phyloP scores from a whole-genome alignment of 35 echinoderm and acorn worm genomes.

The Ophiothrix spiculata region DNA sequence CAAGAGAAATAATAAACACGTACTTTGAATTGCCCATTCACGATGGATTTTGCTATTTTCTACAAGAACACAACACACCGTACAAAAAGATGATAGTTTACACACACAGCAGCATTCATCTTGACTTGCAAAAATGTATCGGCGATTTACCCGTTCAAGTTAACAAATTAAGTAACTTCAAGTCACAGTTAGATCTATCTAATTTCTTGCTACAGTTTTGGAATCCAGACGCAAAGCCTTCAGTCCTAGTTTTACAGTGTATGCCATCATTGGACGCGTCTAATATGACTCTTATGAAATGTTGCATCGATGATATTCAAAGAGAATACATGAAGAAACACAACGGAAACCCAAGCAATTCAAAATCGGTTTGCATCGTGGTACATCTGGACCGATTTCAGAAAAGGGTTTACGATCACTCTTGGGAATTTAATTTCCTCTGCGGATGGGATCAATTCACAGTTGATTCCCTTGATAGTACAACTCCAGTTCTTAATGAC shows the following conservation, averaged over 20 bases:
- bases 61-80: neutral
- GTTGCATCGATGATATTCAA: neutral
- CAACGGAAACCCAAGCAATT: neutral
- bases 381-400: conserved; percentile 22
- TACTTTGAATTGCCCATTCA: conserved; percentile 20
- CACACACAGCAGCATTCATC: conserved; percentile 25
- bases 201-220: conserved; percentile 1
- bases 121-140: conserved; percentile 1
- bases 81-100: neutral
- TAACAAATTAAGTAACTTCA: conserved; percentile 32
- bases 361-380: conserved; percentile 14
- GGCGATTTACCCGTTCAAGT: neutral
- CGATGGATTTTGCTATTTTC: conserved; percentile 6
- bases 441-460: conserved; percentile 37
- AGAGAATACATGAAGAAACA: neutral
- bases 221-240: neutral
- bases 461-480: conserved; percentile 15
- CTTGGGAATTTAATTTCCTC: conserved; percentile 40
- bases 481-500: conserved; percentile 4
- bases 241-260: conserved; percentile 15
- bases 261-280: conserved; percentile 18
- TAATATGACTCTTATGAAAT: conserved; percentile 19
- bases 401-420: neutral
- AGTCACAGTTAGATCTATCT: conserved; percentile 10
- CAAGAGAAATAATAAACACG: neutral